phyloP scores from a whole-genome alignment of 2,888 invertebrate genomes.

The Mystacides longicornis region DNA sequence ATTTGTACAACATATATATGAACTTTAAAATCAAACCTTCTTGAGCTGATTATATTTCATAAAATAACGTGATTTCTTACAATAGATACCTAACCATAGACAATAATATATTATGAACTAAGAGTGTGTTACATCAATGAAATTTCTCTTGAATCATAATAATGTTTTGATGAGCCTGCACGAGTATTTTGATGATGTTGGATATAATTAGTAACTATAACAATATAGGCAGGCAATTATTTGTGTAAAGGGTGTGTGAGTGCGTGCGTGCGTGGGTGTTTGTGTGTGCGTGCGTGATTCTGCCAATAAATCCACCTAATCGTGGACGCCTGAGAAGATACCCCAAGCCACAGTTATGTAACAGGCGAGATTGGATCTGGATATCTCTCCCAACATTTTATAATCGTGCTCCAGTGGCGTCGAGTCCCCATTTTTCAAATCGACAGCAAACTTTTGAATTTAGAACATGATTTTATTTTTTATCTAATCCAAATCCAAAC shows the following conservation, averaged over 20 bases:
- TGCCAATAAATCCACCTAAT: constrained; percentile 24
- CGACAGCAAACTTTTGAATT: too few species aligned
- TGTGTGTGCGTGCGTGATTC: constrained; percentile 5
- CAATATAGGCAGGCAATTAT: not conserved
- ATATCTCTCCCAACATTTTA: constrained; percentile 17
- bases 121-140: too few species aligned
- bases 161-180: too few species aligned
- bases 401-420: constrained; percentile 9
- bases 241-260: constrained; percentile 1
- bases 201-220: not conserved
- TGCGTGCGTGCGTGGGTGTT: constrained; percentile 4
- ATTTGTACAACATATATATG: too few species aligned
- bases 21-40: too few species aligned
- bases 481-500: not conserved
- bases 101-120: too few species aligned
- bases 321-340: constrained; percentile 24
- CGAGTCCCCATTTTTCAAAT: constrained; percentile 1
- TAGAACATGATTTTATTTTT: too few species aligned
- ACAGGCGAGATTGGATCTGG: constrained; percentile 25
- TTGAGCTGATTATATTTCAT: too few species aligned
- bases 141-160: too few species aligned
- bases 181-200: too few species aligned
- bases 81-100: too few species aligned
- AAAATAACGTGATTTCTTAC: too few species aligned
- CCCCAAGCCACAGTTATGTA: constrained; percentile 26